Evolutionary conservation across 2,888 invertebrate species (phyloP).

Genomic region (Adelognathus sp.): DNA sequence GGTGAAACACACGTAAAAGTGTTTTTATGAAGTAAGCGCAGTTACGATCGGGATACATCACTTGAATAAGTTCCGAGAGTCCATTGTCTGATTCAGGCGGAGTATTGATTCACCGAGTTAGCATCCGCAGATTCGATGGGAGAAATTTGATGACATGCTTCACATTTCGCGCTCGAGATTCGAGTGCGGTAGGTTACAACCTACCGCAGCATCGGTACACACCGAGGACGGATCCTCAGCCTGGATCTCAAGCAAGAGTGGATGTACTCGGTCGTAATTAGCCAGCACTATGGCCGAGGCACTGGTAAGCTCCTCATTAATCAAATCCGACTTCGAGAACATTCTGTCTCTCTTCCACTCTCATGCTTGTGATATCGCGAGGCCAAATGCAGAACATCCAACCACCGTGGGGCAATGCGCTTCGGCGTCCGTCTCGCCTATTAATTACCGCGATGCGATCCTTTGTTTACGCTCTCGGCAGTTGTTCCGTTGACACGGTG

Average conservation of each 20-base stretch:
- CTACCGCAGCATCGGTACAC: constrained; percentile 10
- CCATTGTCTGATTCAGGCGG: no score
- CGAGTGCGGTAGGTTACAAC: no score
- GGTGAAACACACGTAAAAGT: no score
- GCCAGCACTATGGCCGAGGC: constrained; percentile 68
- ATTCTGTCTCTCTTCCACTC: constrained; percentile 31
- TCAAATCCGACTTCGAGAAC: constrained; percentile 67
- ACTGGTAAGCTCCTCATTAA: constrained; percentile 72
- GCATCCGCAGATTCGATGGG: no score
- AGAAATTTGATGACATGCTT: background rate
- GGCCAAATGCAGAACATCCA: background rate
- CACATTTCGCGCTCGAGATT: no score
- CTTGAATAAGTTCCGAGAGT: no score
- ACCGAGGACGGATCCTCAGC: constrained; percentile 2
- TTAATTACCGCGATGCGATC: constrained; percentile 53
- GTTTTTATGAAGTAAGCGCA: no score
- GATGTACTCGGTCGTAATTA: constrained; percentile 65
- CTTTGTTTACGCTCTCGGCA: constrained; percentile 53
- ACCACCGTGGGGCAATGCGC: background rate
- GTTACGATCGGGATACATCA: no score
- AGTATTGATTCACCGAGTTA: no score
- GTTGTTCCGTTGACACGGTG: background rate
- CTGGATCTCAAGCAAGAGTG: constrained; percentile 12
- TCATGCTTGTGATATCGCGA: constrained; percentile 21
- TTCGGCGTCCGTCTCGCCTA: constrained; percentile 49